These are phyloP conservation scores for Macrotrachela quadricornifera DNA, from an alignment of 1,140 invertebrate species.

Conservation along the genomic window DNA sequence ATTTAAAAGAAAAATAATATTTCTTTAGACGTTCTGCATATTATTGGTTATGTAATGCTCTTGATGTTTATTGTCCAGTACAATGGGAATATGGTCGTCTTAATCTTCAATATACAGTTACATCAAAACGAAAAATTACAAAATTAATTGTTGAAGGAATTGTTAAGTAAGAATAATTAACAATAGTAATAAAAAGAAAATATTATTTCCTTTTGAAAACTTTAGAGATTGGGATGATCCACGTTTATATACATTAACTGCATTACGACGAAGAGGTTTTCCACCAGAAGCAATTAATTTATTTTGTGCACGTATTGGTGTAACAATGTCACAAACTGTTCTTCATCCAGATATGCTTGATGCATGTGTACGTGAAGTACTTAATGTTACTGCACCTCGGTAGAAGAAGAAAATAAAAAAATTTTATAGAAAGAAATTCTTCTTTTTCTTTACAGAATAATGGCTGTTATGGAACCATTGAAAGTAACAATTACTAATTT, in stretches of 20 bases:
- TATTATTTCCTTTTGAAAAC: neutral
- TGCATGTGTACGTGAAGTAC: conserved; percentile 62
- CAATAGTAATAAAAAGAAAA: neutral
- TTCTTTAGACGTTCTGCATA: conserved; percentile 61
- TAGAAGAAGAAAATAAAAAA: no score
- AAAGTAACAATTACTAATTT: conserved; percentile 69
- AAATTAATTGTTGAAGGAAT: conserved; percentile 69
- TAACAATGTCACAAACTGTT: conserved; percentile 73
- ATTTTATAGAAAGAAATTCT: no score
- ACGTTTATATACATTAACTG: conserved; percentile 74
- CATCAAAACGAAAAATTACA: conserved; percentile 89
- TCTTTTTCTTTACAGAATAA: conserved; percentile 36
- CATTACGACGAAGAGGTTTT: conserved; percentile 69
- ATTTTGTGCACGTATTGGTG: conserved; percentile 71
- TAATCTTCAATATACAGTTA: conserved; percentile 87
- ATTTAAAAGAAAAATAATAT: no score
- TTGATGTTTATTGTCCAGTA: conserved; percentile 90
- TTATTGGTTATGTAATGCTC: conserved; percentile 92
- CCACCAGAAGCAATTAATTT: conserved; percentile 79
- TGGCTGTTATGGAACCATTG: conserved; percentile 78
- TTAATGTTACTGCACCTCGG: conserved; percentile 60
- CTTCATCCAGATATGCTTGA: conserved; percentile 81
- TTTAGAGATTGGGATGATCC: conserved; percentile 86
- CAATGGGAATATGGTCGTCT: conserved; percentile 97
- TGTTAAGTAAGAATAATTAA: conserved; percentile 39